Evolutionary conservation across 2,888 invertebrate species (phyloP).

Genomic region (Oscheius sp.): DNA sequence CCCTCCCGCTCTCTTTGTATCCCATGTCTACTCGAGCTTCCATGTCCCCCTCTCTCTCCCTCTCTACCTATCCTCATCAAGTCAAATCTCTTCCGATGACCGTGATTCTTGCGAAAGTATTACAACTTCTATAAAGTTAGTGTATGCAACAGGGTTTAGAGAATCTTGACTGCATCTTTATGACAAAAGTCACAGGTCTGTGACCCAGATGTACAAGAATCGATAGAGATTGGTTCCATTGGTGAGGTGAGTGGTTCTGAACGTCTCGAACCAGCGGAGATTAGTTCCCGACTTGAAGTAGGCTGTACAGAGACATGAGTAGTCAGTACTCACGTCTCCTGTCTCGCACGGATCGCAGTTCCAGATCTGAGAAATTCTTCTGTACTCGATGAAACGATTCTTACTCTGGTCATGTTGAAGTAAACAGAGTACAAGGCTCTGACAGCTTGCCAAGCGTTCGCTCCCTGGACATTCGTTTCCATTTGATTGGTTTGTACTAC

Average conservation of each 20-base stretch:
- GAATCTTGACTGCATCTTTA: background rate
- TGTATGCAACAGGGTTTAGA: background rate
- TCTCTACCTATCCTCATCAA: background rate
- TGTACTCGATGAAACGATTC: background rate
- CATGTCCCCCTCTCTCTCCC: no score
- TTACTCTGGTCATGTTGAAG: background rate
- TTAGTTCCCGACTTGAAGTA: background rate
- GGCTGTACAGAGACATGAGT: background rate
- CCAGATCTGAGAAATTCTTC: background rate
- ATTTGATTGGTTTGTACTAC: background rate
- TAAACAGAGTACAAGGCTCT: background rate
- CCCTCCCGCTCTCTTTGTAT: background rate
- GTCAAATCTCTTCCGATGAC: constrained; percentile 13
- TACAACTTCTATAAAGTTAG: background rate
- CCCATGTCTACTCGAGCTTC: background rate
- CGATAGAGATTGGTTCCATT: background rate
- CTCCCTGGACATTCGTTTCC: background rate
- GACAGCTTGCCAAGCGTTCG: background rate
- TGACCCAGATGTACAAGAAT: background rate
- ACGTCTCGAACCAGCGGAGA: background rate
- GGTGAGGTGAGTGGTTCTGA: background rate
- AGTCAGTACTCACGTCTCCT: background rate
- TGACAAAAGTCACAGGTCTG: background rate
- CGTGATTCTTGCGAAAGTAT: background rate
- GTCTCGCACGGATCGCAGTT: background rate